Base-by-base conservation (phyloP, 2,797 vertebrate species). In the Paramormyrops hopkinsi region DNA sequence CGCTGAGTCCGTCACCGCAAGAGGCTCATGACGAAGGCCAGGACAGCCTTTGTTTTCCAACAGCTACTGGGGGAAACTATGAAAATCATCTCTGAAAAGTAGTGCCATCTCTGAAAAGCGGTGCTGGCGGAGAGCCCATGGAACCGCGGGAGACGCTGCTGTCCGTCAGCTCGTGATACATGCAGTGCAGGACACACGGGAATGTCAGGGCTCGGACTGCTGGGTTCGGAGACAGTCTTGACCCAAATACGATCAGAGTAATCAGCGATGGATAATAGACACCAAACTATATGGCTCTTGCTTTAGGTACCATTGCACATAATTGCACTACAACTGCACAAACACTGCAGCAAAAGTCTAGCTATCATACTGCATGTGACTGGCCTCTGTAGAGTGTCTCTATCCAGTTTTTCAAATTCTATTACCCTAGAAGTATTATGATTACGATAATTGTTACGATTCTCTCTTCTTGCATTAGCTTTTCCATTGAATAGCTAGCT, bases 51-150 rank as follows among this genome's bases (percentile, higher is more conserved):
- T 82, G 62, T 76, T 50, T 33, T 88, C 37, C 50, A 50, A 19
- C n/a, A 62, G 88, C 79, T 89, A 84, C 79, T 48, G 48, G 76
- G 65, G 79, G 53, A 48, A 83, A 85, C 56, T 89, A 62, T 84
- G 82, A 84, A 29, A 50, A 79, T 79, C 73, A 44, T 79, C 73
- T 44, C 33, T 44, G 73, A 41, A 76, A 76, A 41, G 73, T 0
- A 2, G 73, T 79, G 37, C 69, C 69, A 76, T 7, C 69, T 76
- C 29, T 76, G 69, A 41, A 76, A 41, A 17, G 33, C 33, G 0
- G 69, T n/a, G 4, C 2, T n/a, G 73, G 5, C 14, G 7, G 33
- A 79, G 6, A 79, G 37, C 37, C 17, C 73, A n/a, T 0, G 9
- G 19, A 19, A 44, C 14, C 2, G 14, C 37, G 2, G 17, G 37